Evolutionary conservation across 2,888 invertebrate genomes (phyloP), one percentile per base, ranked within the genome.

Genomic region (Coecobrya sp.): DNA sequence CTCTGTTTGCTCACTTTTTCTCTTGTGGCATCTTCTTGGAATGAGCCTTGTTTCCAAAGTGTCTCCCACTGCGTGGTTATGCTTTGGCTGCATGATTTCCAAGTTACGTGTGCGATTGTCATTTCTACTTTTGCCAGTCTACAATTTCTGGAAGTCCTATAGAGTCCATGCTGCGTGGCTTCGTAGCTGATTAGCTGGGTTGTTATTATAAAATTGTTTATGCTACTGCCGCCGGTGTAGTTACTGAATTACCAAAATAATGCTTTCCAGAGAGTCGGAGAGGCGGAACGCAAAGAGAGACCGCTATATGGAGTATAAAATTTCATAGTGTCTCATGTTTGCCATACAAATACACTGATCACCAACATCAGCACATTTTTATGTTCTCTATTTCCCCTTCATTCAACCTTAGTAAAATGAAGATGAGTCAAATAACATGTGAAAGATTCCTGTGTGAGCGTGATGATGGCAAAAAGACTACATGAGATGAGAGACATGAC

Each of bases 141-240:
- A 62, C 62, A 25, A 62, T n/a, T 62, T 22, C 62, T 62, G 7
- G 49, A 49, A 13, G 49, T 13, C 10, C 11, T 49, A 49, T 49
- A 13, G 27, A 30, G 30, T 68, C 0, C 65, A 68, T 68, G 68
- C 27, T 68, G 68, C 68, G 30, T 68, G 5, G 68, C 30, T 1
- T 16, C 13, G 8, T 13, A 2, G 0, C 68, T 68, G 68, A 30
- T 68, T 68, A 68, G 16, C 30, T 68, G 25, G 30, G 68, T 16
- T 68, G 68, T 68, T 68, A 25, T 30, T 68, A 30, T 30, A 68
- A 68, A 68, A 68, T 62, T 62, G 30, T 30, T 68, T 16, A 13
- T 13, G 27, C 25, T 62, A 4, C 22, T 62, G 62, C 22, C n/a
- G 22, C 62, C 25, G 19, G 22, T 62, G 22, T 22, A 62, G 19